Evolutionary conservation across 2,113 vertebrate species (phyloP).

Genomic region (Chloropsis cyanopogon): DNA sequence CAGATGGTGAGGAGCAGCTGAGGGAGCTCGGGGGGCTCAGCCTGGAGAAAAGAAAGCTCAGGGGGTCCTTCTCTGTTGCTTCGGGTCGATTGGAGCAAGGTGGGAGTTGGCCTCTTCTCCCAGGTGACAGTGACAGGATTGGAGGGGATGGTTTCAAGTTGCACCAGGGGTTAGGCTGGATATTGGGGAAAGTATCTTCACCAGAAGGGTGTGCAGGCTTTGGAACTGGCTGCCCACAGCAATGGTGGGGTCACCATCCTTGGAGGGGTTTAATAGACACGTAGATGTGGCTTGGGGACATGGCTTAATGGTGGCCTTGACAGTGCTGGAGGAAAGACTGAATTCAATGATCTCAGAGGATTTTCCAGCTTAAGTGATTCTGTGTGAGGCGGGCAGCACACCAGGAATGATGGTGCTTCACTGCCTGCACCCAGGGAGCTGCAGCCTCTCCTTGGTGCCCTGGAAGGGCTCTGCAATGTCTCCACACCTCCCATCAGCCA

Average conservation of each 20-base stretch:
- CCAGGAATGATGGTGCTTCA: fast-evolving
- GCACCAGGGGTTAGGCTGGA: neutral
- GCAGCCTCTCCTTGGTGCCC: fast-evolving
- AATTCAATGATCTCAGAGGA: neutral
- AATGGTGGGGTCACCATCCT: neutral
- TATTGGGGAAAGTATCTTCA: neutral
- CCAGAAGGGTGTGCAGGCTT: neutral
- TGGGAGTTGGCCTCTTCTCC: neutral
- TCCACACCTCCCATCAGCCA: neutral
- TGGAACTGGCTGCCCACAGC: neutral
- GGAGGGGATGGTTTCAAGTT: neutral
- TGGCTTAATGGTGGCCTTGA: neutral
- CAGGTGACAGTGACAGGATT: neutral
- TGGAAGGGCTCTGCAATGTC: neutral
- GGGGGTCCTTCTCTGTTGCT: neutral
- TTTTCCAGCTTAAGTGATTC: neutral
- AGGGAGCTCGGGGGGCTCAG: neutral
- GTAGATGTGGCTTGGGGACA: neutral
- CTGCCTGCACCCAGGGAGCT: neutral
- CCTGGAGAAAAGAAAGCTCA: neutral
- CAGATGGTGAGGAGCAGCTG: neutral
- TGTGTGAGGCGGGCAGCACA: fast-evolving
- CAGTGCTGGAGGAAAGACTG: neutral
- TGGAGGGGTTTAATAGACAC: neutral
- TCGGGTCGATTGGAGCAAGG: too few relatives aligned